phyloP scores from a whole-genome alignment of 1,140 invertebrate genomes.

The Frieseomelitta varia region DNA sequence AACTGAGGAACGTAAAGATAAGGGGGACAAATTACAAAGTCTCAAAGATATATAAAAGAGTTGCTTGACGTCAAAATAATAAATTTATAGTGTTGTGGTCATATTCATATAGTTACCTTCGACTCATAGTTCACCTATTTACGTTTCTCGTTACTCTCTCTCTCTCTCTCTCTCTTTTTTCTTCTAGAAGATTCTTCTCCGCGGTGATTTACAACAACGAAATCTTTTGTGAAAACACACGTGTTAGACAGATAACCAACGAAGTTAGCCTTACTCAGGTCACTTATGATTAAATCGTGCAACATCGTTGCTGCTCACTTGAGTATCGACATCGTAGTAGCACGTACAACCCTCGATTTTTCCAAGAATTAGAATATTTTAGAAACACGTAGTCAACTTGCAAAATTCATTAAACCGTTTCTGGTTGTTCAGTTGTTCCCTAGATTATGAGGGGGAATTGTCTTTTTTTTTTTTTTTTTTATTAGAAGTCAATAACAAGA shows the following conservation, averaged over 20 bases:
- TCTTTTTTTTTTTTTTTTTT: too few species aligned
- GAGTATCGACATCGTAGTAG: background rate
- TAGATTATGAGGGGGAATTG: too few species aligned
- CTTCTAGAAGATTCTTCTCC: background rate
- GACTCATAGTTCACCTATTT: background rate
- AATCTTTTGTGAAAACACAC: conserved; percentile 29
- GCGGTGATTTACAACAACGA: conserved; percentile 4
- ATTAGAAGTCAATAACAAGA: too few species aligned
- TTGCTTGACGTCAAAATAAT: background rate
- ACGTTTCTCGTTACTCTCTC: background rate
- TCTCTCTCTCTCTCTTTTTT: background rate
- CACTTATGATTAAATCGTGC: conserved; percentile 3
- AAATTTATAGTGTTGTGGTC: background rate
- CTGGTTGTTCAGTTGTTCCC: too few species aligned
- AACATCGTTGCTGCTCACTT: background rate
- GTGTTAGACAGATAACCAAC: background rate
- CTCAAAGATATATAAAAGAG: background rate
- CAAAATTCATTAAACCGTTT: background rate
- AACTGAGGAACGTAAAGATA: background rate
- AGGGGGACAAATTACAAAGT: background rate
- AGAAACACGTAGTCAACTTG: background rate
- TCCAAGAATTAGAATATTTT: background rate
- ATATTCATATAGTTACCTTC: background rate
- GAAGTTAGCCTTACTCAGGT: background rate
- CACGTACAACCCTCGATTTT: background rate